Evolutionary conservation across 2,888 invertebrate species (phyloP).

Genomic region (Diaphora mendica): DNA sequence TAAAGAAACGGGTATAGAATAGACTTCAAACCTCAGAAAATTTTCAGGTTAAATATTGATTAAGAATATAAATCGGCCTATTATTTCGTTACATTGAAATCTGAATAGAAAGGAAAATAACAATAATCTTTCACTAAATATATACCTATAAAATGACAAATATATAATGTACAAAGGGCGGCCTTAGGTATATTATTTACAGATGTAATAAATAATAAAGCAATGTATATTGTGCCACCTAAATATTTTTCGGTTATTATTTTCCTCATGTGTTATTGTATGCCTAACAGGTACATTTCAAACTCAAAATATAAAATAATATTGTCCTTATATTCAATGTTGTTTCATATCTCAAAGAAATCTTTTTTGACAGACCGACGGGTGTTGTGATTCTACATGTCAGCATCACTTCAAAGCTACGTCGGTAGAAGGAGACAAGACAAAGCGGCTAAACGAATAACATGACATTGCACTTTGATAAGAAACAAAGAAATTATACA

Average conservation of each 20-base stretch:
- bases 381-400: constrained; percentile 20
- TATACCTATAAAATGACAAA: too few relatives aligned
- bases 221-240: too few relatives aligned
- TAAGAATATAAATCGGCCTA: too few relatives aligned
- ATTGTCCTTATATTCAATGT: constrained; percentile 18
- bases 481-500: constrained; percentile 25
- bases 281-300: constrained; percentile 9
- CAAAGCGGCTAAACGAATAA: constrained; percentile 15
- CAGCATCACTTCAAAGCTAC: constrained; percentile 20
- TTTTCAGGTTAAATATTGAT: too few relatives aligned
- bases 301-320: constrained; percentile 4
- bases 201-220: too few relatives aligned
- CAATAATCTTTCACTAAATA: too few relatives aligned
- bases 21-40: too few relatives aligned
- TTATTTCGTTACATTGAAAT: too few relatives aligned
- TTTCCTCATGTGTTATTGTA: constrained; percentile 12
- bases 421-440: constrained; percentile 10
- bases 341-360: constrained; percentile 13
- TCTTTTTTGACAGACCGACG: constrained; percentile 19
- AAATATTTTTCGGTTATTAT: constrained; percentile 5
- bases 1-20: too few relatives aligned
- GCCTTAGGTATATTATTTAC: too few relatives aligned
- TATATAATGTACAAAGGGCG: too few relatives aligned
- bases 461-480: not conserved
- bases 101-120: too few relatives aligned